Conservation (phyloP, 2,113 vertebrate genomes). For the Meriones unguiculatus region DNA sequence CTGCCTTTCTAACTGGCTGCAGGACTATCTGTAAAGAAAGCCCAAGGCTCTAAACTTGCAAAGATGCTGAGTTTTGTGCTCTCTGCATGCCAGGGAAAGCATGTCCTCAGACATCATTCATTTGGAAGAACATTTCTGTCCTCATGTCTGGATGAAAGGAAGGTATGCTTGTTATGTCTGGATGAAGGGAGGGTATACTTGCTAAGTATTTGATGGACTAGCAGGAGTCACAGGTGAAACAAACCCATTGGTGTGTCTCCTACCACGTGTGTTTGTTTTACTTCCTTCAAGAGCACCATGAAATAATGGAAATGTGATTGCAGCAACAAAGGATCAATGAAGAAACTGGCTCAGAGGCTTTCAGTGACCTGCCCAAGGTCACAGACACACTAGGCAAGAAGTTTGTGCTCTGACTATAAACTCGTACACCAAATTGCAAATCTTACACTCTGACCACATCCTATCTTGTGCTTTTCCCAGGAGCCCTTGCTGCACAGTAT, state of each 20-base stretch:
- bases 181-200: not conserved
- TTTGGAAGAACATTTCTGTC: conserved; percentile 24
- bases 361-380: not conserved
- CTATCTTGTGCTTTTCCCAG: not conserved
- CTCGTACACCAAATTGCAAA: not conserved
- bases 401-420: not conserved
- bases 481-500: not conserved
- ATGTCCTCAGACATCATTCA: not conserved
- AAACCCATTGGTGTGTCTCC: not conserved
- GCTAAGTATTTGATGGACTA: not conserved
- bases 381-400: not conserved
- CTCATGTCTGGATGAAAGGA: not conserved
- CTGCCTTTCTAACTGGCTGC: conserved; percentile 50
- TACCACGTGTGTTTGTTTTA: not conserved
- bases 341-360: not conserved
- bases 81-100: not conserved
- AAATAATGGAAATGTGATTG: not conserved
- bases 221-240: not conserved
- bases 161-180: not conserved
- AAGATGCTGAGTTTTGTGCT: conserved; percentile 55
- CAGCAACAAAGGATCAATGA: not conserved
- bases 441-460: not conserved
- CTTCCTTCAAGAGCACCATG: not conserved
- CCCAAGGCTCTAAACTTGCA: conserved; percentile 8
- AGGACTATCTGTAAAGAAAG: conserved; percentile 72